Conservation (phyloP, 2,113 vertebrate genomes). For the Spilogale gracilis region DNA sequence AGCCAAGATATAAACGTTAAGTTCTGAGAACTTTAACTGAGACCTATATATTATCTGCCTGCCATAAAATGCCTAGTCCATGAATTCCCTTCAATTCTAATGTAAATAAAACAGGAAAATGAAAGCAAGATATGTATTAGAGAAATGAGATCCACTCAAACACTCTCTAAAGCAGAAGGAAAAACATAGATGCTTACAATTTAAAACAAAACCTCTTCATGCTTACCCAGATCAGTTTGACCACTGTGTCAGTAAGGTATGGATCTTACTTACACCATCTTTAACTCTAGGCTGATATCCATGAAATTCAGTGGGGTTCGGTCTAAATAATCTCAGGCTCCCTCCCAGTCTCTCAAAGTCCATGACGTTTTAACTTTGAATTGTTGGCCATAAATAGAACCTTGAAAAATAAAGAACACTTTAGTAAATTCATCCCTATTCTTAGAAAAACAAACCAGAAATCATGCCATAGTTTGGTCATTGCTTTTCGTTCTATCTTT, state of each 20-base stretch:
- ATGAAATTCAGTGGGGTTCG: background rate
- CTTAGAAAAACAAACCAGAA: slow-evolving; percentile 42
- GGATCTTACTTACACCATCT: background rate
- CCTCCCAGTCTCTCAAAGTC: background rate
- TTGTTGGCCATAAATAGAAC: background rate
- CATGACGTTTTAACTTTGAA: background rate
- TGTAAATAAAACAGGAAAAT: background rate
- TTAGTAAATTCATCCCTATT: slow-evolving; percentile 22
- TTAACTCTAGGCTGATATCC: background rate
- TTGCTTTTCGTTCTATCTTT: slow-evolving; percentile 13
- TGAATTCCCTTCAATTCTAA: background rate
- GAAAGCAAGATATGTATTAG: background rate
- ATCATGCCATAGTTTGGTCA: background rate
- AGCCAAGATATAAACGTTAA: background rate
- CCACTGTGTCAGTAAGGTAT: background rate
- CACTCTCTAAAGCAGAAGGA: background rate
- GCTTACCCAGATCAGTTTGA: background rate
- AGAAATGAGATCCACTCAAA: background rate
- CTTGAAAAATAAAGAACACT: background rate
- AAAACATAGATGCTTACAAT: background rate
- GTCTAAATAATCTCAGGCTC: background rate
- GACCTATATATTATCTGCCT: background rate
- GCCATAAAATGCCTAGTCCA: background rate
- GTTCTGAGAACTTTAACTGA: background rate
- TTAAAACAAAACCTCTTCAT: slow-evolving; percentile 9